These are phyloP conservation scores for Karalla daura DNA, from an alignment of 2,797 vertebrate species.

Conservation along the genomic window DNA sequence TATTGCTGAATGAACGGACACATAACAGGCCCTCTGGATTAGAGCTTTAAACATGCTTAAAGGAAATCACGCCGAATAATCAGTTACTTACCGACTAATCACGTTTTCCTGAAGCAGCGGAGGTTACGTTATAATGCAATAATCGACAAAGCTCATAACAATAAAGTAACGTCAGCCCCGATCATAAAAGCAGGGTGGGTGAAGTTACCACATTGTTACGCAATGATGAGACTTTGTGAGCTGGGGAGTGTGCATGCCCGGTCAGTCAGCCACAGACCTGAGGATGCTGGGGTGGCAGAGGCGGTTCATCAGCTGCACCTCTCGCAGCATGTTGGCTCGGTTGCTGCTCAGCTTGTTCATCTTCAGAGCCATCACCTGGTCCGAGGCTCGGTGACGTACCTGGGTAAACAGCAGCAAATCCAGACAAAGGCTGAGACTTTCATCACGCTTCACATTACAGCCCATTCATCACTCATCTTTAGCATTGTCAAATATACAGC, in stretches of 20 bases:
- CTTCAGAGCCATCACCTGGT: slow-evolving; percentile 98
- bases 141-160: slow-evolving; percentile 8
- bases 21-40: slow-evolving; percentile 10
- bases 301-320: slow-evolving; percentile 98
- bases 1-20: slow-evolving; percentile 6
- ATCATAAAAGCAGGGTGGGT: background rate
- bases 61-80: background rate
- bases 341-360: slow-evolving; percentile 99
- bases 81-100: background rate
- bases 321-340: slow-evolving; percentile 96
- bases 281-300: slow-evolving; percentile 89
- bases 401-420: slow-evolving; percentile 67
- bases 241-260: too few relatives aligned
- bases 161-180: background rate
- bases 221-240: too few relatives aligned
- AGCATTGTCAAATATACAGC: background rate
- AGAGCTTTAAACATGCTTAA: background rate
- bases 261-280: slow-evolving; percentile 55
- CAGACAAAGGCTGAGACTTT: background rate
- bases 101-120: background rate
- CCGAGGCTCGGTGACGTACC: slow-evolving; percentile 94
- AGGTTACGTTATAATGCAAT: background rate
- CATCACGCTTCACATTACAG: background rate
- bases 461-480: background rate
- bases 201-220: background rate